Percentiles rank a stretch among this genome's conserved stretches.
Evolutionary conservation across 2,113 vertebrate species (phyloP).

Genomic region (Dicrurus megarhynchus): DNA sequence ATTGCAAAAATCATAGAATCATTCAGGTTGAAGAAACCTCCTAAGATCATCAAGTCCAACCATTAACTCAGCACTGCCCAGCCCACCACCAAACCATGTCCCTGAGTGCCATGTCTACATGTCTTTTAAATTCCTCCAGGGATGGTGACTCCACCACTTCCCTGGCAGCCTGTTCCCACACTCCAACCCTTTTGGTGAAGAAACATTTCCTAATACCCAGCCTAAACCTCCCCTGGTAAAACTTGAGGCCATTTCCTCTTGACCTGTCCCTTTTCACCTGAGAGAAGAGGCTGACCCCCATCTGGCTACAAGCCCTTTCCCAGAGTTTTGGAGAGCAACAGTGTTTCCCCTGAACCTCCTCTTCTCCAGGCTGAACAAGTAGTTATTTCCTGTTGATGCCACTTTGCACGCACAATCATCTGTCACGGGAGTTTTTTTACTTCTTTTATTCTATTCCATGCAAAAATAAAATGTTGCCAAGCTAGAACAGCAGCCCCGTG

Average conservation of each 20-base stretch:
- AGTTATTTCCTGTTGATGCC: not conserved
- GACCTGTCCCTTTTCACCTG: not conserved
- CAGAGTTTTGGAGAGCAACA: not conserved
- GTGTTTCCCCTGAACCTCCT: not conserved
- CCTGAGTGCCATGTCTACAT: rapidly evolving
- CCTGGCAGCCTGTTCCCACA: not conserved
- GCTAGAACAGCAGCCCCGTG: not conserved
- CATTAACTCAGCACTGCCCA: not conserved
- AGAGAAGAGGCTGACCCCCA: not conserved
- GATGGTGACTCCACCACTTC: not conserved
- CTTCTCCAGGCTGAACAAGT: not conserved
- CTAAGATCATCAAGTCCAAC: not conserved
- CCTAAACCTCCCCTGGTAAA: not conserved
- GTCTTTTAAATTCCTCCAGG: not conserved
- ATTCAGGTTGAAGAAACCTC: not conserved
- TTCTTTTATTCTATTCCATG: not conserved
- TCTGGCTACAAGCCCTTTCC: not conserved
- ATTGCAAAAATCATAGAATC: not conserved
- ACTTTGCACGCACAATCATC: not conserved
- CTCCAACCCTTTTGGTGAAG: not conserved
- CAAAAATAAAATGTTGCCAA: not conserved
- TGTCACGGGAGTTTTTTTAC: not conserved
- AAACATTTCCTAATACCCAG: not conserved
- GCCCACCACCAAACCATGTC: not conserved
- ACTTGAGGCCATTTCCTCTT: not conserved